Evolutionary conservation across 2,797 vertebrate species (phyloP), one percentile per base, ranked within the genome.

Genomic region (Enteromius paludinosus): DNA sequence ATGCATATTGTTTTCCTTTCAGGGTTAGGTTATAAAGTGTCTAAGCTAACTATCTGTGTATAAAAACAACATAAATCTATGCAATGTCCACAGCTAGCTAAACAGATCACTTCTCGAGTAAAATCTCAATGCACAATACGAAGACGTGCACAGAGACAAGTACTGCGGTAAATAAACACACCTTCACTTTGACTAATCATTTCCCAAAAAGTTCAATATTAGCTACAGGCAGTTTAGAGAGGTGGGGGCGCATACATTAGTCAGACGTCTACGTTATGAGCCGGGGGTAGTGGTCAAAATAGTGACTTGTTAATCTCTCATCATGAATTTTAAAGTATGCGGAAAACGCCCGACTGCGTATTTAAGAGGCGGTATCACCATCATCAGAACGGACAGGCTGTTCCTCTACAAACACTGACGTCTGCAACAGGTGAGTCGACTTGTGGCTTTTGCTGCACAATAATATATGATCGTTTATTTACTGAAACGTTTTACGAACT

Each of bases 281-380:
- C 52, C 20, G 54, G 76, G 62, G 45, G 76, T 47, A 25, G 45
- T 38, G 62, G 20, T 78, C 62, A 52, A 54, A 54, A 38, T 8
- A 14, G 61, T 66, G 23, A 74, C 4, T 74, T 66, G 30, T 74
- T 66, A n/a, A 43, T 49, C 15, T 74, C 30, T 12, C 4, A 52
- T 43, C 30, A 45, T 71, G 23, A 62, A 30, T 3, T 15, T 41
- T 23, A 66, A 61, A 81, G 79, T 73, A 81, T 81, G 79, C 20
- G 69, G 69, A 56, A 65, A 65, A 25, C 43, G 70, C 70, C 11
- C 28, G 6, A 14, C 14, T 41, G 59, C 2, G 43, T 73, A 73
- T 65, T 64, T 81, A 81, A 81, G 69, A 65, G 79, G 79, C 69
- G 68, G 78, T 33, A 18, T 77, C 69, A 71, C 1, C 11, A 59